Percentiles rank a stretch among this genome's conserved stretches.
Evolutionary conservation across 30 jellyfish, hydroid and myxozoan genomes (phyloP).

Genomic region (Rhopilema esculentum): DNA sequence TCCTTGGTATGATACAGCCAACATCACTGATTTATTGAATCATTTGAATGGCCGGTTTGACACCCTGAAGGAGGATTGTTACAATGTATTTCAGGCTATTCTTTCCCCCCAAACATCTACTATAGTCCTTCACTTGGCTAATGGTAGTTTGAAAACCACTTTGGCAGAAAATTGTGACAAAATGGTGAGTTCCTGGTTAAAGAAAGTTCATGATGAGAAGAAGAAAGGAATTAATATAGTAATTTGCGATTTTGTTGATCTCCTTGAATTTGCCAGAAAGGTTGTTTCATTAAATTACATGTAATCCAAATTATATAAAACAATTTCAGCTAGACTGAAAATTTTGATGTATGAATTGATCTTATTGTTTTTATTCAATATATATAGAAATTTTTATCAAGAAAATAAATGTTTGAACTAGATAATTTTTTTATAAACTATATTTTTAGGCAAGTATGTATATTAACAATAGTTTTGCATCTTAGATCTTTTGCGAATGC

Average conservation of each 20-base stretch:
- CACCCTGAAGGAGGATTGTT: conserved; percentile 43
- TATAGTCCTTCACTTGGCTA: conserved; percentile 40
- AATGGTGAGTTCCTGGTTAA: conserved; percentile 72
- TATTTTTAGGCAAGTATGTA: too few relatives aligned
- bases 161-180: conserved; percentile 55
- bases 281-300: conserved; percentile 36
- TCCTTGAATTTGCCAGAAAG: conserved; percentile 11
- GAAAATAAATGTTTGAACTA: too few relatives aligned
- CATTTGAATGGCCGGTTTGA: conserved; percentile 66
- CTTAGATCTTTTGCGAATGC: too few relatives aligned
- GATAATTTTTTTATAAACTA: too few relatives aligned
- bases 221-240: conserved; percentile 79
- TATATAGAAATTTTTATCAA: neutral
- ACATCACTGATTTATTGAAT: conserved; percentile 23
- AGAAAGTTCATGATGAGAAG: conserved; percentile 37
- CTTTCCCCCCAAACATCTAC: conserved; percentile 84
- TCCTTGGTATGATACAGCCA: conserved; percentile 87
- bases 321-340: neutral
- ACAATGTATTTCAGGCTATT: conserved; percentile 83
- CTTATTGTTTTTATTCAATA: neutral
- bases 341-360: too few relatives aligned
- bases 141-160: conserved; percentile 59
- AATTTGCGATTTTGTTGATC: conserved; percentile 74
- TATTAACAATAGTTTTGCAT: neutral
- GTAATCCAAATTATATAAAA: neutral